Evolutionary conservation across 2,797 vertebrate species (phyloP), one percentile per base, ranked within the genome.

Genomic region (Eulemur rubriventer): DNA sequence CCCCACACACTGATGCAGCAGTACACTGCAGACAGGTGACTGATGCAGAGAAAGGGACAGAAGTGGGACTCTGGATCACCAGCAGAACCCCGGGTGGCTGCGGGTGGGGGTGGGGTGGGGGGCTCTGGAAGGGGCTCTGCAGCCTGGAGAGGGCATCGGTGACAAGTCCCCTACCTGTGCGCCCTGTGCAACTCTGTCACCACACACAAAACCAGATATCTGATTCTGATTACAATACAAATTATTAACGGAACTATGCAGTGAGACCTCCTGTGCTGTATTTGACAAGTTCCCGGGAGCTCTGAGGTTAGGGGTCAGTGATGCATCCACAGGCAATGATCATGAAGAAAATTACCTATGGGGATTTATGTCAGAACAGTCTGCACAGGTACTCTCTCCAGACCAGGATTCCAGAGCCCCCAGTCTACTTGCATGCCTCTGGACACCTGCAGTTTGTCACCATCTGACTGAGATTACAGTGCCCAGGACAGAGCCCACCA

Each of bases 11-110:
- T 2, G 12, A 75, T 8, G n/a, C n/a, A 38, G 41, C 2, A 6
- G 48, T 17, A 1, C 10, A 0, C 22, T 9, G 35, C 7, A 28
- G 18, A 46, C 22, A 2, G 0, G 10, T 7, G 4, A 9, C 33
- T 11, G 83, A 14, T 22, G 28, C 0, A 0, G 20, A 50, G 30
- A 38, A 55, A 11, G 82, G 24, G 67, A 52, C 11, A 11, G 55
- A 14, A 50, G 7, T 2, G 11, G 0, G 35, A 20, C 24, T 33
- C 11, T 6, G 22, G 46, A 50, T 24, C 1, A 4, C 8, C 11
- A 13, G 35, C 22, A 41, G 55, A n/a, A 24, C 2, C 0, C 12
- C 0, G 11, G 41, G 38, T 38, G n/a, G 2, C 3, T 3, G 50
- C 6, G 14, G 35, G n/a, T 46, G 13, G 2, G 41, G 41, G 41